Percentiles rank a stretch among this genome's conserved stretches.
Evolutionary conservation across 2,797 vertebrate genomes (phyloP).

Genomic region (Myripristis jacobus): DNA sequence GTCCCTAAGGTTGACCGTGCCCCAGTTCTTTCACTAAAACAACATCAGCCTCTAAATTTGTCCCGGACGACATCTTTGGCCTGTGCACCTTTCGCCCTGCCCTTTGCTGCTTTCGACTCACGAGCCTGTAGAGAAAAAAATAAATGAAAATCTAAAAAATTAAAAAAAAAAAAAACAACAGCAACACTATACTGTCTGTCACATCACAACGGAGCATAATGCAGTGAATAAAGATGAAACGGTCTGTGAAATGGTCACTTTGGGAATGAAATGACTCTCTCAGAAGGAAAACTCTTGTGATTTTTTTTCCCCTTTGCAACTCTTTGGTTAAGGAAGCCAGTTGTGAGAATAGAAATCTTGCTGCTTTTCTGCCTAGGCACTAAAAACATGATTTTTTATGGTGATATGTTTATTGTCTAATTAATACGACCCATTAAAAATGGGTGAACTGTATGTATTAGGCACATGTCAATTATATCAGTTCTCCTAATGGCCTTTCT

Average conservation of each 20-base stretch:
- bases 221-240: background rate
- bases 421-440: background rate
- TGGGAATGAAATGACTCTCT: background rate
- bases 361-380: too few species aligned
- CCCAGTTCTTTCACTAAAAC: constrained; percentile 33
- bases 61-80: constrained; percentile 21
- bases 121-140: background rate
- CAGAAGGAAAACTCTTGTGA: background rate
- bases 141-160: too few species aligned
- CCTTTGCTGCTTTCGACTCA: constrained; percentile 4
- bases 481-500: background rate
- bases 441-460: constrained; percentile 1
- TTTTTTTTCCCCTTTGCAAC: too few species aligned
- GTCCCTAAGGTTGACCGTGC: constrained; percentile 43
- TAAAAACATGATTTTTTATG: background rate
- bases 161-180: too few species aligned
- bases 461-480: background rate
- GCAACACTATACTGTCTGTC: background rate
- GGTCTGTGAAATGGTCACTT: background rate
- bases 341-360: background rate
- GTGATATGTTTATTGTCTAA: too few species aligned
- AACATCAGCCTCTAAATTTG: constrained; percentile 36
- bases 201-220: background rate
- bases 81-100: background rate
- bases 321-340: background rate